phyloP scores from a whole-genome alignment of 2,888 invertebrate genomes.

The Helicoverpa assulta region DNA sequence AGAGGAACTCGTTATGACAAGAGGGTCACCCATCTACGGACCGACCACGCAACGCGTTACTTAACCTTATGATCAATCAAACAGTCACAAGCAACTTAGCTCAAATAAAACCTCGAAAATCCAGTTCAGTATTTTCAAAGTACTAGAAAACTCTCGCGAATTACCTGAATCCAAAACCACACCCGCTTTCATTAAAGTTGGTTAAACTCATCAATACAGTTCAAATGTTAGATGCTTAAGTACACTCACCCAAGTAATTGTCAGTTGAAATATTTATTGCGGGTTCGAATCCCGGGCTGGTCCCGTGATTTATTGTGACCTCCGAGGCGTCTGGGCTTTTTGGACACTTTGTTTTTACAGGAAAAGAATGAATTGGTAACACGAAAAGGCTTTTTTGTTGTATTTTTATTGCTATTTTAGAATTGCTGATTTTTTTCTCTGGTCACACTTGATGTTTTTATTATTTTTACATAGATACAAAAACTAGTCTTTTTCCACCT shows the following conservation, averaged over 20 bases:
- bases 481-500: too few relatives aligned
- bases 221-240: slow-evolving; percentile 45
- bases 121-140: too few relatives aligned
- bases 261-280: slow-evolving; percentile 78
- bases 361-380: slow-evolving; percentile 54
- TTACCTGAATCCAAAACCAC: background rate
- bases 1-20: too few relatives aligned
- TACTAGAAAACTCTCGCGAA: background rate
- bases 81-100: too few relatives aligned
- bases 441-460: too few relatives aligned
- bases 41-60: too few relatives aligned
- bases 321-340: slow-evolving; percentile 34
- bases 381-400: slow-evolving; percentile 22
- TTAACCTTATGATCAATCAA: too few relatives aligned
- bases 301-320: slow-evolving; percentile 69
- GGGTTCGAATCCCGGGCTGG: slow-evolving; percentile 65
- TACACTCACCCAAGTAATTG: slow-evolving; percentile 70
- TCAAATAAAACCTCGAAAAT: too few relatives aligned
- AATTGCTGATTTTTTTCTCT: slow-evolving; percentile 1
- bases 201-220: slow-evolving; percentile 41
- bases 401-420: slow-evolving; percentile 30
- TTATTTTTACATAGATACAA: too few relatives aligned
- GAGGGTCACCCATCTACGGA: too few relatives aligned
- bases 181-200: slow-evolving; percentile 23
- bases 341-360: slow-evolving; percentile 56